Evolutionary conservation across 2,888 invertebrate species (phyloP), one percentile per base, ranked within the genome.

Genomic region (Drosophila limbata): DNA sequence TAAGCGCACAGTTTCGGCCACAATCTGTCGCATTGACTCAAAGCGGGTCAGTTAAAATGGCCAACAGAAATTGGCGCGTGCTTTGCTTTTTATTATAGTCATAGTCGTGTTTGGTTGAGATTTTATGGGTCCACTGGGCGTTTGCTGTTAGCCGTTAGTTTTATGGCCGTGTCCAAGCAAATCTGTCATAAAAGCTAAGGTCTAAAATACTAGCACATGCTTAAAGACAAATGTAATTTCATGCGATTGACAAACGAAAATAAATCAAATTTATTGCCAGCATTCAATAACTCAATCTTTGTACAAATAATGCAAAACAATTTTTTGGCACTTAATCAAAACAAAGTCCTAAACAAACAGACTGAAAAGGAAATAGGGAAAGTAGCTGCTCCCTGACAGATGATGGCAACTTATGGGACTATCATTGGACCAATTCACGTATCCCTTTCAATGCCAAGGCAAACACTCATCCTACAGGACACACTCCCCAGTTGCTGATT

Each of bases 301-400:
- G 79, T 85, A 80, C 67, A 77, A 81, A 86, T 84, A 88, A 62
- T 64, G 52, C 44, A 55, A 62, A 77, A 75, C 71, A 74, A 72
- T 73, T 84, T 84, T 81, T 73, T 57, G 65, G 71, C 87, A 84
- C 79, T 81, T 81, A 72, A 83, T 88, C 86, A 86, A 81, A 86
- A 81, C 77, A 76, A 76, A 76, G 81, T 69, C 87, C 88, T 86
- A 88, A 84, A 39, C 61, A 84, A 86, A 84, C 88, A 88, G 1
- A 33, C 21, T 2, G 31, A 2, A n/a, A 44, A 44, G 33, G 10
- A 19, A 37, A 28, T n/a, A 47, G 42, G 39, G 39, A 19, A 39
- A 40, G 52, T 45, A 37, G 37, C 21, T 8, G 51, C 45, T 31
- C 31, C 42, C 25, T 10, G 33, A 37, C 55, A 55, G 73, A 56